Percentiles rank a stretch among this genome's conserved stretches.
These are phyloP conservation scores for Copidosoma aretas DNA, from an alignment of 2,888 invertebrate genomes.

Conservation along the genomic window DNA sequence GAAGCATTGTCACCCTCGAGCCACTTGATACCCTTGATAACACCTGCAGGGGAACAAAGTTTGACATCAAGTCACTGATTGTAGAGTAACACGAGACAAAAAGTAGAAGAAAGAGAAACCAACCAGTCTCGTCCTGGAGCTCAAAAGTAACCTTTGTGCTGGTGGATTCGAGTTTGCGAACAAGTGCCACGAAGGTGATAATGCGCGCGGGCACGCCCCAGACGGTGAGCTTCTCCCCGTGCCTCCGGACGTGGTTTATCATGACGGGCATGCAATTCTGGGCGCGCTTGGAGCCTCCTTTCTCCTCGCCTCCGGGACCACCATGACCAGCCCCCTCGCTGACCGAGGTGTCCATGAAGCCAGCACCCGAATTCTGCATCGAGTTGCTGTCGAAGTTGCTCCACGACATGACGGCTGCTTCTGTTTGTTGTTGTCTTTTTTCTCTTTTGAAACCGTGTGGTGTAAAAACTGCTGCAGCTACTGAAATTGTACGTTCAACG, in stretches of 20 bases:
- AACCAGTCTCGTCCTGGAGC: conserved; percentile 71
- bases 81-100: not conserved
- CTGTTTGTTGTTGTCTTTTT: not conserved
- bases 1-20: conserved; percentile 61
- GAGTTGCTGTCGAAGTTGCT: conserved; percentile 35
- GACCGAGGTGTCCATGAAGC: conserved; percentile 31
- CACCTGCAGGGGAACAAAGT: conserved; percentile 44
- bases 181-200: conserved; percentile 64
- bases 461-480: not conserved
- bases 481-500: too few relatives aligned
- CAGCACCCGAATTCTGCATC: conserved; percentile 35
- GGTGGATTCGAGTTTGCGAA: conserved; percentile 68
- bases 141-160: conserved; percentile 71
- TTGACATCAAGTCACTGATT: not conserved
- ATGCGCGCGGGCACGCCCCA: conserved; percentile 49
- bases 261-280: conserved; percentile 54
- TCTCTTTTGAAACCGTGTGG: not conserved
- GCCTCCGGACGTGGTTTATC: conserved; percentile 49
- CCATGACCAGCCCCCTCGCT: conserved; percentile 4
- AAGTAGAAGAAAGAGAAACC: not conserved
- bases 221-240: conserved; percentile 46
- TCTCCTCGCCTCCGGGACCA: conserved; percentile 14
- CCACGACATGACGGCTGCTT: conserved; percentile 32
- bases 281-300: conserved; percentile 41
- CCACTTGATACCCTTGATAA: conserved; percentile 58